Conservation (phyloP, 2,888 invertebrate species). For the Hypselothyrea guttata region DNA sequence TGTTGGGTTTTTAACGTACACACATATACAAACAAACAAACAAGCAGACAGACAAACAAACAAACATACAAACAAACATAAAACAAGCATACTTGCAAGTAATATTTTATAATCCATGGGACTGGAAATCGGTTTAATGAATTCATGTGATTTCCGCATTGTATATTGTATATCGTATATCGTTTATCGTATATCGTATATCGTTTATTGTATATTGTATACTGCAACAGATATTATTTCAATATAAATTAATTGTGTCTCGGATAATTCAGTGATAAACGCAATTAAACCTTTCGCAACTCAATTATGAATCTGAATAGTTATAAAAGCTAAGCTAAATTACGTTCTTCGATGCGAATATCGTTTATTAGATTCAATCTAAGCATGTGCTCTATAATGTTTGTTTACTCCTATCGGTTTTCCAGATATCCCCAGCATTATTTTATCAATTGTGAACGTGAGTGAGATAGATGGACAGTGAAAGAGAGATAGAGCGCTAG, state of each 20-base stretch:
- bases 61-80: not conserved
- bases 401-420: conserved; percentile 25
- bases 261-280: conserved; percentile 23
- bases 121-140: conserved; percentile 23
- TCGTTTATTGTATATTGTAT: too few relatives aligned
- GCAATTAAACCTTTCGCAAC: not conserved
- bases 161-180: conserved; percentile 8
- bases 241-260: conserved; percentile 8
- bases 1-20: conserved; percentile 40
- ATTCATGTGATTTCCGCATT: conserved; percentile 32
- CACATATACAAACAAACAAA: conserved; percentile 8
- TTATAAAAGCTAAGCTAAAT: conserved; percentile 32
- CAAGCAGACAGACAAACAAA: too few relatives aligned
- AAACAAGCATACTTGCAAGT: not conserved
- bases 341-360: not conserved
- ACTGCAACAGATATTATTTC: not conserved
- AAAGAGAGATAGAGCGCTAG: conserved; percentile 24
- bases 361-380: not conserved
- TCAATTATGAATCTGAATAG: conserved; percentile 4
- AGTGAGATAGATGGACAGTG: conserved; percentile 30
- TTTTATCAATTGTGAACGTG: conserved; percentile 12
- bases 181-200: too few relatives aligned
- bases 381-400: not conserved
- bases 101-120: conserved; percentile 9
- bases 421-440: not conserved